Evolutionary conservation across 2,113 vertebrate genomes (phyloP).

Genomic region (Mixornis gularis): DNA sequence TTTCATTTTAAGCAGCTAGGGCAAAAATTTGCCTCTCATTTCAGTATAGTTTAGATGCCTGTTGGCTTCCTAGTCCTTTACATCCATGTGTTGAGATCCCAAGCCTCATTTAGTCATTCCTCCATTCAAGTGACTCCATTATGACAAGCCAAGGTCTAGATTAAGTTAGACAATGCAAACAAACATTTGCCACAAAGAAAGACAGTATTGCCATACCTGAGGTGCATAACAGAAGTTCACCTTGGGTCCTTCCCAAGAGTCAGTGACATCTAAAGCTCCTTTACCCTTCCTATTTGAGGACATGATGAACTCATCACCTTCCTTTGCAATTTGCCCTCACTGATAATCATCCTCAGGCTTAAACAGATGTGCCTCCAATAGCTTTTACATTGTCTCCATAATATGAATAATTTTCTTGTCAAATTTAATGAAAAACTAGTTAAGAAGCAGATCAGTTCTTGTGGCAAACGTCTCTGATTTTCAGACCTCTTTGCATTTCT

Average conservation of each 20-base stretch:
- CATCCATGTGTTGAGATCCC: background rate
- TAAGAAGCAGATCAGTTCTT: background rate
- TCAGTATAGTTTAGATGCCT: background rate
- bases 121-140: background rate
- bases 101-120: background rate
- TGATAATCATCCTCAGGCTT: background rate
- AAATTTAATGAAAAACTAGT: background rate
- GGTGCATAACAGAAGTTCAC: background rate
- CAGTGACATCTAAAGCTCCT: background rate
- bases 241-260: background rate
- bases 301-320: background rate
- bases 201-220: background rate
- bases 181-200: background rate
- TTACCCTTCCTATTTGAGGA: background rate
- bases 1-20: background rate
- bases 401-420: background rate
- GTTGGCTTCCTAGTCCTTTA: background rate
- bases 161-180: background rate
- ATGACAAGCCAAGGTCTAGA: background rate
- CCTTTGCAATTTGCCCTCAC: background rate
- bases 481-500: background rate
- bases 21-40: background rate
- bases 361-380: background rate
- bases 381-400: background rate
- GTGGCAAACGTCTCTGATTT: background rate